Conservation (phyloP, 2,888 invertebrate genomes). For the Pantelozetes paolii region DNA sequence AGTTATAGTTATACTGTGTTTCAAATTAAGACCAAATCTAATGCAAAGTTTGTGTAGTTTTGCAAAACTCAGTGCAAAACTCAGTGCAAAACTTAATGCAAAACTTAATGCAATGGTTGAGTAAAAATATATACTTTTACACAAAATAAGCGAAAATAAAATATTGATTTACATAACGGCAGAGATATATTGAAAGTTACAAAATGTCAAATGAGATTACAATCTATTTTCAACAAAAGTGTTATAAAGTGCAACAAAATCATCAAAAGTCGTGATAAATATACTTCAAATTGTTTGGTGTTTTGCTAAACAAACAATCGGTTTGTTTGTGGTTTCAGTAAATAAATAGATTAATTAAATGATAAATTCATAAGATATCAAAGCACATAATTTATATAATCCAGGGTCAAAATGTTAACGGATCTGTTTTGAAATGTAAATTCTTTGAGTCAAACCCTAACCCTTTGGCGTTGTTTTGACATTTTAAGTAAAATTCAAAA, state of each 20-base stretch:
- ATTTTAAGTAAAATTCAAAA: too few species aligned
- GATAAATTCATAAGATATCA: not conserved
- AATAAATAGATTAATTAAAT: not conserved
- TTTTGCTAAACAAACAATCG: not conserved
- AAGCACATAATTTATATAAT: not conserved
- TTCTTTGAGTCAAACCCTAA: too few species aligned
- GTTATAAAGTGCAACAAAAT: too few species aligned
- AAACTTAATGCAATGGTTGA: too few species aligned
- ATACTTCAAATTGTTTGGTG: conserved; percentile 9
- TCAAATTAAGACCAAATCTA: not conserved
- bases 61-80: too few species aligned
- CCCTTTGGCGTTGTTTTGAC: too few species aligned
- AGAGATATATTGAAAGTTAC: not conserved
- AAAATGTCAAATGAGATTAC: not conserved
- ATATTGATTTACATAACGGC: not conserved
- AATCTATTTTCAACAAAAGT: not conserved
- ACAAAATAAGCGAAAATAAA: not conserved
- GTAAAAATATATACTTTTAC: not conserved
- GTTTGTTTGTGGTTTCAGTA: conserved; percentile 1
- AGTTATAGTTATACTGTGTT: not conserved
- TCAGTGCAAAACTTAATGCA: too few species aligned
- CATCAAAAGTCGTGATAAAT: conserved; percentile 1
- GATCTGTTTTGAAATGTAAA: too few species aligned
- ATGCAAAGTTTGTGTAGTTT: not conserved
- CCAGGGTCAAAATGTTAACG: too few species aligned